phyloP scores from a whole-genome alignment of 2,113 vertebrate genomes.

The Thamnaconus septentrionalis region DNA sequence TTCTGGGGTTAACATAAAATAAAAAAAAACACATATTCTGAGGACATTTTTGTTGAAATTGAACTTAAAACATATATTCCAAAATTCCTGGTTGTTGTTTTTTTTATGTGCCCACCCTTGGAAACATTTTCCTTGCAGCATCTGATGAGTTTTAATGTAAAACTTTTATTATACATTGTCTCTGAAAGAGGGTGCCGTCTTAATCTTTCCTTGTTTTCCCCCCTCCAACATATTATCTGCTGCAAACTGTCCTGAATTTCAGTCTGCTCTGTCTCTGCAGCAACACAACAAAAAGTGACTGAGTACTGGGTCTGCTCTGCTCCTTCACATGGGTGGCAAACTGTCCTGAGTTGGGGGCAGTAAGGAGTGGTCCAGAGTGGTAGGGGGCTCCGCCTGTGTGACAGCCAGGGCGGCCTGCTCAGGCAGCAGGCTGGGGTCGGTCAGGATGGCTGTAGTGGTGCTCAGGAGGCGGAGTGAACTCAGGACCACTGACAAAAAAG shows the following conservation, averaged over 20 bases:
- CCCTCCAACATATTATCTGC: not conserved
- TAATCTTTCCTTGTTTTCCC: not conserved
- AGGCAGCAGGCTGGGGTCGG: conserved; percentile 83
- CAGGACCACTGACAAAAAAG: conserved; percentile 80
- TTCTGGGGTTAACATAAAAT: too few relatives aligned
- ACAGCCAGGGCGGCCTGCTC: conserved; percentile 88
- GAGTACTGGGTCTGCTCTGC: conserved; percentile 1
- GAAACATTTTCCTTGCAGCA: conserved; percentile 30
- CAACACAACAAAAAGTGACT: too few relatives aligned
- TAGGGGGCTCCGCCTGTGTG: conserved; percentile 60
- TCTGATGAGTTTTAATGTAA: conserved; percentile 28
- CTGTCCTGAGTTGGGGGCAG: conserved; percentile 39
- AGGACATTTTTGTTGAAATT: too few relatives aligned
- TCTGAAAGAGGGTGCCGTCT: too few relatives aligned
- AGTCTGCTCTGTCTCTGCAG: conserved; percentile 8
- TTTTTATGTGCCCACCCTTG: not conserved
- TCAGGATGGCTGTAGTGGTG: conserved; percentile 89
- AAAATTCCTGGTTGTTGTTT: conserved; percentile 1
- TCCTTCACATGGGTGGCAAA: conserved; percentile 40
- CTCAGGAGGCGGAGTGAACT: conserved; percentile 93
- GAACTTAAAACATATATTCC: not conserved
- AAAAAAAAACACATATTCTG: too few relatives aligned
- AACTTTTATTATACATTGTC: not conserved
- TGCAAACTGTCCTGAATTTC: not conserved
- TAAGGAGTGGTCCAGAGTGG: conserved; percentile 65